Conservation (phyloP, 2,888 invertebrate genomes). For the Scotopteryx bipunctaria region DNA sequence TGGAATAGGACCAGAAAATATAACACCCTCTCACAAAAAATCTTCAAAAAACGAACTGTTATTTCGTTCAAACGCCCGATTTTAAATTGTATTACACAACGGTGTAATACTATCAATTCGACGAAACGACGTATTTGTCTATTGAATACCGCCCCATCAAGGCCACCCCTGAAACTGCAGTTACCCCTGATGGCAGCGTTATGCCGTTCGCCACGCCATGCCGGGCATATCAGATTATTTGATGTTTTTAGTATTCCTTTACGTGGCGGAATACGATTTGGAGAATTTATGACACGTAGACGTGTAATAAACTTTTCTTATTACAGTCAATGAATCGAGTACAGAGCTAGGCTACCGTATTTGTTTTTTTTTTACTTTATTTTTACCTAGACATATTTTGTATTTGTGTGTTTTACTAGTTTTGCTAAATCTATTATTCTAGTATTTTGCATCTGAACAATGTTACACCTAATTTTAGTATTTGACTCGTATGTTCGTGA, state of each 20-base stretch:
- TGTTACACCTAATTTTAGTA: no score
- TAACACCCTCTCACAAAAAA: no score
- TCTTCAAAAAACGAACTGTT: no score
- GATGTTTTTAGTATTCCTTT: constrained; percentile 32
- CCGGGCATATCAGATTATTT: constrained; percentile 25
- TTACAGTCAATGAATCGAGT: constrained; percentile 11
- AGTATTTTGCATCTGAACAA: no score
- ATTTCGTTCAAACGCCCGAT: no score
- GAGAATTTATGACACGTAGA: constrained; percentile 20
- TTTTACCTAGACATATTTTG: neutral
- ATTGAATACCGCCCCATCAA: constrained; percentile 51
- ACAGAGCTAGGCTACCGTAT: neutral
- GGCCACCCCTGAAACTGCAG: constrained; percentile 50
- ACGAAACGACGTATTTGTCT: constrained; percentile 57
- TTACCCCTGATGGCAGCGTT: constrained; percentile 43
- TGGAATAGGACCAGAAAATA: no score
- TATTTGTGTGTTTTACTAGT: neutral
- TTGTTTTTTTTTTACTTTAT: no score
- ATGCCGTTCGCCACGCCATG: constrained; percentile 44
- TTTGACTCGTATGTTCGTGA: no score
- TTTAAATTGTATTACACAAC: constrained; percentile 12
- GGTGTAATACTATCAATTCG: constrained; percentile 46
- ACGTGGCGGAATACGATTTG: constrained; percentile 22
- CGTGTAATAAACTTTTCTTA: constrained; percentile 8
- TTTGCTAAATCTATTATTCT: no score